Percentiles rank a stretch among this genome's conserved stretches.
These are phyloP conservation scores for Phymatocera aterrima DNA, from an alignment of 2,888 invertebrate species.

Conservation along the genomic window DNA sequence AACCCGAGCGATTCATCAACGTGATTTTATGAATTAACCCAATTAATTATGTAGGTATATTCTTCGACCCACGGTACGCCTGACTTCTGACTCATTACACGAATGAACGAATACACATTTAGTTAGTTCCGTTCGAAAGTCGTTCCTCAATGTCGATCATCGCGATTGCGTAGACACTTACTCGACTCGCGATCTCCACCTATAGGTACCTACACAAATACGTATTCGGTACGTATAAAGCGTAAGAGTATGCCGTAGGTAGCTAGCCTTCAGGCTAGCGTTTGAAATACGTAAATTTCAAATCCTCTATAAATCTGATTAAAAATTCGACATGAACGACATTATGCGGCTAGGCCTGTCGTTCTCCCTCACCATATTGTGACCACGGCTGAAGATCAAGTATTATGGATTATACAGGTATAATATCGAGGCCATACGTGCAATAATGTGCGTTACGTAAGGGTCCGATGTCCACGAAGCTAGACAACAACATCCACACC, in stretches of 20 bases:
- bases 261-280: neutral
- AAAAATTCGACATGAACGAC: neutral
- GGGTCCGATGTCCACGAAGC: neutral
- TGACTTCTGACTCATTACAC: neutral
- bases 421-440: neutral
- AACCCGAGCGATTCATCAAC: neutral
- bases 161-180: neutral
- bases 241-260: no score
- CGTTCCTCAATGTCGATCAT: neutral
- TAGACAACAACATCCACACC: slow-evolving; percentile 28
- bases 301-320: no score
- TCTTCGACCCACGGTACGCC: neutral
- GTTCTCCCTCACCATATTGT: no score
- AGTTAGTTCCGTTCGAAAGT: neutral
- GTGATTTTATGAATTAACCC: neutral
- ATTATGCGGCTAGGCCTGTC: neutral
- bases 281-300: no score
- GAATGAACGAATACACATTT: neutral
- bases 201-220: no score
- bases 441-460: slow-evolving; percentile 3
- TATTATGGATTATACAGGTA: neutral
- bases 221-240: no score
- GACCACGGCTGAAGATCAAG: no score
- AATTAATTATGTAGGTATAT: no score
- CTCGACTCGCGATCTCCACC: neutral